Conservation (phyloP, 2,888 invertebrate genomes). For the Coecobrya sp. region DNA sequence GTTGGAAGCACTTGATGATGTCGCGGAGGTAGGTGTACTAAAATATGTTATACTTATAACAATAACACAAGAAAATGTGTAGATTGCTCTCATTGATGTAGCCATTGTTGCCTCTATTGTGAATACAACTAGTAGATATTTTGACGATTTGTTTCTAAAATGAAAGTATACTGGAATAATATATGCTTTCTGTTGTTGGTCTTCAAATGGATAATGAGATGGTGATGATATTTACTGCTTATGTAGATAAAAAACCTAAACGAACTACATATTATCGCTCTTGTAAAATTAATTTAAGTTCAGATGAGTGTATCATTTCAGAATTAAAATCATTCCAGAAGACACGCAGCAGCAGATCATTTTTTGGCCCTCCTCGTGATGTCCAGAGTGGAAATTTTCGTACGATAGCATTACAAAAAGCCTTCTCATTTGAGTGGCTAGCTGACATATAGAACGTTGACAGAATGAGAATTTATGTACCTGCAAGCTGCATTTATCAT, state of each 20-base stretch:
- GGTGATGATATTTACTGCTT: too few relatives aligned
- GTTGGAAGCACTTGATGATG: not conserved
- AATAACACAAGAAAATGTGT: not conserved
- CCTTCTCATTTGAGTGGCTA: too few relatives aligned
- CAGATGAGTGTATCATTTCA: not conserved
- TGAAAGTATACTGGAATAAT: not conserved
- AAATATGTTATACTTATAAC: not conserved
- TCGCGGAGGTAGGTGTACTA: not conserved
- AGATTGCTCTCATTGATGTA: not conserved
- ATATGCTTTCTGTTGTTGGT: not conserved
- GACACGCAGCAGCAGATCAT: not conserved
- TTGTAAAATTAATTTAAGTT: not conserved
- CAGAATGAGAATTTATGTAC: not conserved
- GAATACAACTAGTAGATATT: not conserved
- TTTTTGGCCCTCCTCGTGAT: conserved; percentile 6
- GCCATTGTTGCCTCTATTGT: not conserved
- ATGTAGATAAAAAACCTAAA: too few relatives aligned
- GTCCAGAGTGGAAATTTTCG: not conserved
- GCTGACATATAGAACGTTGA: not conserved
- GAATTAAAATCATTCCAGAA: not conserved
- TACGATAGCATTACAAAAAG: too few relatives aligned
- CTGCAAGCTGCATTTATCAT: not conserved
- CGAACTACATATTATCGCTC: too few relatives aligned
- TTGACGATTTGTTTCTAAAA: not conserved
- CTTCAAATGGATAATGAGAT: not conserved